Percentiles rank a stretch among this genome's conserved stretches.
Evolutionary conservation across 2,113 vertebrate species (phyloP).

Genomic region (Girardinichthys multiradiatus): DNA sequence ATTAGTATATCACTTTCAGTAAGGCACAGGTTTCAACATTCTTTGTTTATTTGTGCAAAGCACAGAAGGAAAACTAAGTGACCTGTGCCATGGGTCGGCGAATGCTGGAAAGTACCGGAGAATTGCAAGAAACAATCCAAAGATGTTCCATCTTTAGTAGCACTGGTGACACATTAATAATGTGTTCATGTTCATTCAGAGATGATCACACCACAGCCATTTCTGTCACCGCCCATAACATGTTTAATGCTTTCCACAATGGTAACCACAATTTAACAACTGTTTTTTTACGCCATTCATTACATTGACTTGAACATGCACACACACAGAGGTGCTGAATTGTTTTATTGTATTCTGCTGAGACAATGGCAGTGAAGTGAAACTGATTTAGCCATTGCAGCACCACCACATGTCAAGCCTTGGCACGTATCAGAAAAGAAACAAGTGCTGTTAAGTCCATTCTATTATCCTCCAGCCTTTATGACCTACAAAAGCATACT

Average conservation of each 20-base stretch:
- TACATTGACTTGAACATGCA: neutral
- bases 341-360: slow-evolving; percentile 13
- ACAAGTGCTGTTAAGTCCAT: slow-evolving; percentile 32
- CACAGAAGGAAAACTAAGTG: neutral
- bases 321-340: neutral
- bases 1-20: neutral
- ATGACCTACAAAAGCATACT: slow-evolving; percentile 30
- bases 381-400: slow-evolving; percentile 39
- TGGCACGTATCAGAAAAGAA: slow-evolving; percentile 16
- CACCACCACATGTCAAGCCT: slow-evolving; percentile 26
- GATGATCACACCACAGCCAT: neutral
- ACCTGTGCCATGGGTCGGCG: neutral
- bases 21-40: neutral
- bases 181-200: neutral
- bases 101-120: slow-evolving; percentile 64
- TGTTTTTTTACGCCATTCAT: slow-evolving; percentile 19
- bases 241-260: neutral
- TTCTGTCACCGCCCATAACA: neutral
- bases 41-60: neutral
- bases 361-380: slow-evolving; percentile 38
- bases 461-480: slow-evolving; percentile 38
- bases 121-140: slow-evolving; percentile 24
- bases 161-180: neutral
- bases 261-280: slow-evolving; percentile 10
- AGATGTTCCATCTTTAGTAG: neutral